These are phyloP conservation scores for Hesperia comma DNA, from an alignment of 2,888 invertebrate species.

Conservation along the genomic window DNA sequence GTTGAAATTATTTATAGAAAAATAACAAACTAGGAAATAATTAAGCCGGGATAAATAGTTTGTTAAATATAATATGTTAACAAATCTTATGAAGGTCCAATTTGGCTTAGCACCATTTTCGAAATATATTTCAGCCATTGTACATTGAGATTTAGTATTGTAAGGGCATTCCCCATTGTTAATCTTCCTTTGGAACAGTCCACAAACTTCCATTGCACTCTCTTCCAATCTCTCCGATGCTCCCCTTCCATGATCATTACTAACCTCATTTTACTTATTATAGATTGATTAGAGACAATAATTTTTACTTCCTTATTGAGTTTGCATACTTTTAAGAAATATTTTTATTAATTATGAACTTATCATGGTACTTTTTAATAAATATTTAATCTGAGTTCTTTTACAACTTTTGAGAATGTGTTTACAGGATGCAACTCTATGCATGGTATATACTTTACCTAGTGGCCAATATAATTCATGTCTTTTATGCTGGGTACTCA, in stretches of 20 bases:
- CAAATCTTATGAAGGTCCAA: constrained; percentile 64
- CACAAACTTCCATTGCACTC: constrained; percentile 59
- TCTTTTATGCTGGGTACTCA: background rate
- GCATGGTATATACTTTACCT: background rate
- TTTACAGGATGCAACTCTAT: background rate
- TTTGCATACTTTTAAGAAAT: constrained; percentile 29
- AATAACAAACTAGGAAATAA: constrained; percentile 48
- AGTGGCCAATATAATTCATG: too few species aligned
- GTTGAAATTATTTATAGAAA: constrained; percentile 53
- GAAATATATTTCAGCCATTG: constrained; percentile 49
- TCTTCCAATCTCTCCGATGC: constrained; percentile 61
- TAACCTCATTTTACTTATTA: constrained; percentile 72
- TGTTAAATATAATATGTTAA: constrained; percentile 48
- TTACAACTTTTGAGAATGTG: constrained; percentile 20
- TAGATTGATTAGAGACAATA: constrained; percentile 40
- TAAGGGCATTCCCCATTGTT: constrained; percentile 54
- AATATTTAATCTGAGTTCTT: constrained; percentile 10
- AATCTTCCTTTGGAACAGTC: constrained; percentile 34
- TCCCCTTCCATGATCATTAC: constrained; percentile 56
- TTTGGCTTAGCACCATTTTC: constrained; percentile 54
- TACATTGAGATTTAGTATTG: constrained; percentile 52
- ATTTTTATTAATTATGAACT: constrained; percentile 11
- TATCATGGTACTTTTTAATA: constrained; percentile 2
- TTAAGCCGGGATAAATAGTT: constrained; percentile 57
- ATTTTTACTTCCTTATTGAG: constrained; percentile 38